Evolutionary conservation across 2,113 vertebrate genomes (phyloP).

Genomic region (Ophthalmolycus amberensis): DNA sequence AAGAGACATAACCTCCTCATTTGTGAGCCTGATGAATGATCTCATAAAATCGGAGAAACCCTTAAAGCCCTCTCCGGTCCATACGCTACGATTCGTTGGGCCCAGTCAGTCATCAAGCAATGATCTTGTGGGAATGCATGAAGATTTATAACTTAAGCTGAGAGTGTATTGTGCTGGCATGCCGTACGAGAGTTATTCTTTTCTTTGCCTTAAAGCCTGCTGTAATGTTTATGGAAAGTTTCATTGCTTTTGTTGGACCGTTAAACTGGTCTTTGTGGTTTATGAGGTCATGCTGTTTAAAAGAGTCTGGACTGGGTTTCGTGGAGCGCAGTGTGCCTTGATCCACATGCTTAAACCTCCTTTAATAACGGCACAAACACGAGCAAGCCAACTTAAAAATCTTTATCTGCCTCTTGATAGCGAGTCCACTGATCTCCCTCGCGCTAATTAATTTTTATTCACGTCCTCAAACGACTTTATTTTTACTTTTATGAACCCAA

Average conservation of each 20-base stretch:
- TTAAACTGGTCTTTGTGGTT: conserved; percentile 68
- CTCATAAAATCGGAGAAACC: conserved; percentile 1
- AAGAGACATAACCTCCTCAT: conserved; percentile 15
- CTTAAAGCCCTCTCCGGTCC: background rate
- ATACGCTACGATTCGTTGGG: background rate
- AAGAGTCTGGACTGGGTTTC: conserved; percentile 56
- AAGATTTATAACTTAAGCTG: conserved; percentile 14
- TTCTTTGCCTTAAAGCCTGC: conserved; percentile 45
- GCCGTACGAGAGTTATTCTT: conserved; percentile 1
- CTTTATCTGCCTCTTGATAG: conserved; percentile 33
- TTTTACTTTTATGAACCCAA: conserved; percentile 38
- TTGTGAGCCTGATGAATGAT: conserved; percentile 35
- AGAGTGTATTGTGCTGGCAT: background rate
- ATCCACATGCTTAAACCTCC: conserved; percentile 41
- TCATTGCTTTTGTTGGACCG: conserved; percentile 74
- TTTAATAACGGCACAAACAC: conserved; percentile 48
- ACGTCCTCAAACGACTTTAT: conserved; percentile 40
- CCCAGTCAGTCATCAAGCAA: conserved; percentile 8
- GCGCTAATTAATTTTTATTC: conserved; percentile 59
- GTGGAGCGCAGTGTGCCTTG: conserved; percentile 21
- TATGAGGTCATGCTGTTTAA: conserved; percentile 70
- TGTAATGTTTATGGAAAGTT: conserved; percentile 71
- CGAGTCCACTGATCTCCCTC: background rate
- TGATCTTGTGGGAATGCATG: background rate
- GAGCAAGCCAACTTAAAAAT: conserved; percentile 27